Base-by-base conservation (phyloP, 2,797 vertebrate species). In the Acropternis orthonyx region DNA sequence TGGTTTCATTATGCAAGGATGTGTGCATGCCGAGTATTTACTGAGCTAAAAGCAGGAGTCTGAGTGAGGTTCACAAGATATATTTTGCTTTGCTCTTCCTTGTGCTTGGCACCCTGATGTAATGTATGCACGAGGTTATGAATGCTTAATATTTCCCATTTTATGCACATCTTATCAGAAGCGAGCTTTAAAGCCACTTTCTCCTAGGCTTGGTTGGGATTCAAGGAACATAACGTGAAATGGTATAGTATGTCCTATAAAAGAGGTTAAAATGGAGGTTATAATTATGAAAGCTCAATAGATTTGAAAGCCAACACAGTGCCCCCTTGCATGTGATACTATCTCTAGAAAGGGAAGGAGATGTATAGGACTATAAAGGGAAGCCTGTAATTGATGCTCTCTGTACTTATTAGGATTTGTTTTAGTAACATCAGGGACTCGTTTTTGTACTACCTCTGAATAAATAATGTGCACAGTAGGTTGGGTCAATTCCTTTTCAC, bases 371-470 rank as follows among this genome's bases (percentile, higher is more conserved):
- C 93, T 82, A 90, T 96, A 92, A 96, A 93, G 96, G 92, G 92
- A 97, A 95, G 80, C 56, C 95, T 96, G 95, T 94, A 96, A 97
- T 88, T 96, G 93, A 97, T 93, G 94, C 91, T 96, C 92, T 77
- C 94, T 96, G 89, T 93, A 88, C 94, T 97, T 97, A 97, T 83
- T 94, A 96, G 95, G 95, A 87, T 97, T 97, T 97, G 97, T 97
- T 98, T 97, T 96, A 95, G 95, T 96, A 97, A 97, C 95, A 94
- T 96, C 95, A 89, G 95, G 96, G 97, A 97, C 97, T 97, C 88
- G 46, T 96, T 97, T 97, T 97, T 97, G 93, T 96, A 95, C 95
- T 96, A 76, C 93, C 93, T 97, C 96, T 97, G 97, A 97, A 98
- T 98, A 97, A 97, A 97, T 97, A 97, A 97, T 97, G 88, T 96